Base-by-base conservation (phyloP, 2,113 vertebrate genomes). In the Phainopepla nitens region DNA sequence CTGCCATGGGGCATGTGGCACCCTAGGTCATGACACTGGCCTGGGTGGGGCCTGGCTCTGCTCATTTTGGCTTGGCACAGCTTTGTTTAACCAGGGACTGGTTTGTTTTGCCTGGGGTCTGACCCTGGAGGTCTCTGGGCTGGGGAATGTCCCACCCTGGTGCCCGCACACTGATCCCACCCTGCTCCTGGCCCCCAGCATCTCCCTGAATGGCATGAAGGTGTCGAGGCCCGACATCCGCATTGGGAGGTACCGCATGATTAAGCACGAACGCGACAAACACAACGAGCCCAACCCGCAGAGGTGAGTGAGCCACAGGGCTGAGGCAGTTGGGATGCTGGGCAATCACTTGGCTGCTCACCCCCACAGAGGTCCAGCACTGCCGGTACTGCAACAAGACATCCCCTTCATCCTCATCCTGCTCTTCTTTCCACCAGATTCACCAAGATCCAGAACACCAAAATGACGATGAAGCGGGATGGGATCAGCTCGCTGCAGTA, bases 261-360 rank as follows among this genome's bases (percentile, higher is more conserved):
- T 99, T 98, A 99, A 99, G 98, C 99, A 99, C 21, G 99, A 99
- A 95, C 98, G 99, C 24, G 99, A 99, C 98, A 99, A 99, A 98
- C 99, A 99, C 98, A 99, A 99, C 16, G 99, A 99, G 96, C 99
- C 99, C 97, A 99, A 99, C 98, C 99, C 99, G 25, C 99, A 99
- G 98, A 99, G 99, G 99, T 99, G 96, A 98, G 99, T 99, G 97
- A 98, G 95, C 81, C 0, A 0, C 24, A 23, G 66, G 39, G 11
- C 36, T 3, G 5, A 71, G 75, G 45, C n/a, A 42, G 36, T 6
- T 3, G 5, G 28, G 36, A 51, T 0, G 0, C 60, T 3, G 9
- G 53, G 49, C 3, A 0, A 15, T 85, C 6, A 4, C 61, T 66
- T 56, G 57, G 81, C 53, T 41, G 45, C 72, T 78, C 25, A 58